Evolutionary conservation across 64 coral and sea anemone species (phyloP), one percentile per base, ranked within the genome.

Genomic region (Dendronephthya gigantea): DNA sequence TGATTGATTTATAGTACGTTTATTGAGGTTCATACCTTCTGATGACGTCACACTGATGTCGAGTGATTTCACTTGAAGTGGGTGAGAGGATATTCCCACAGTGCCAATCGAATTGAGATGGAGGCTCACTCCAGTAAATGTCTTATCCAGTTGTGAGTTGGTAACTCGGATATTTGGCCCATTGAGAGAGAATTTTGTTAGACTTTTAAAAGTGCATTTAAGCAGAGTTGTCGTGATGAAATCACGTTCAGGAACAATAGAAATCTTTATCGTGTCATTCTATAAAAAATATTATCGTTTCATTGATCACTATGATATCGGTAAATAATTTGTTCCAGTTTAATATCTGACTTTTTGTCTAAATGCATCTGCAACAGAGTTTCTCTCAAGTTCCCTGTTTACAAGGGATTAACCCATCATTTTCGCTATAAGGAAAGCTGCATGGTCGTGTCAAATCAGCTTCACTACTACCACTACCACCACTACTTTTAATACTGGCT

Each of bases 131-230:
- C 87, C 87, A 83, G n/a, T 83, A 9, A 36, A 38, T 83, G 87
- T 88, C 40, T 68, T 88, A 50, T 88, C 87, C 10, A 9, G 38
- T n/a, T 88, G 87, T 66, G 87, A 88, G 58, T 65, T 88, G 32
- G 32, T 27, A 27, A 81, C 83, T 9, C 35, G 82, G 39, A 88
- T 82, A 79, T 88, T 88, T 88, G 87, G 87, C 66, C 87, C 87
- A 65, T 11, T 47, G 37, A 88, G 79, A 23, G 87, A 83, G 37
- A 88, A 88, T 11, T 83, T 37, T 16, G 62, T 9, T 30, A 88
- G 35, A 83, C 87, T 88, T 58, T 88, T 83, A 81, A 88, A 88
- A 11, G 49, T 88, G 16, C 87, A 88, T 30, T 88, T 81, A 16
- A 65, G 58, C 50, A 88, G 51, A 27, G 3, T 65, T 10, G 87